Percentiles rank a stretch among this genome's conserved stretches.
phyloP scores from a whole-genome alignment of 2,888 invertebrate genomes.

The Toxonevra muliebris region DNA sequence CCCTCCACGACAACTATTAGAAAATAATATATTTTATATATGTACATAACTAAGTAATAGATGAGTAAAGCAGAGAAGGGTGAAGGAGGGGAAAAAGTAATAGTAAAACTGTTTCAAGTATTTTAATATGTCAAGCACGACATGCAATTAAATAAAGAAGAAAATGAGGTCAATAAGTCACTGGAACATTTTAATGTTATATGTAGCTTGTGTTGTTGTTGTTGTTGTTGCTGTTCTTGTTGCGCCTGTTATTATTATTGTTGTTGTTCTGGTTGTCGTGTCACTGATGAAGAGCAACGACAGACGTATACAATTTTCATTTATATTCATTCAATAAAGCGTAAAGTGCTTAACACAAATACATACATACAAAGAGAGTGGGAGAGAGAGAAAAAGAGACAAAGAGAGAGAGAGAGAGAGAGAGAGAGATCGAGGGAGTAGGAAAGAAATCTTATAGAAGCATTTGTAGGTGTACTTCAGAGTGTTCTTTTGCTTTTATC shows the following conservation, averaged over 20 bases:
- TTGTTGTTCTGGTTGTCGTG: neutral
- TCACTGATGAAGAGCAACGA: too few relatives aligned
- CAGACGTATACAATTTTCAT: too few relatives aligned
- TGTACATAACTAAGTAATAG: too few relatives aligned
- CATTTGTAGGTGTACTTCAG: too few relatives aligned
- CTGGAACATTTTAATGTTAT: neutral
- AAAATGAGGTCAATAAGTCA: conserved; percentile 6
- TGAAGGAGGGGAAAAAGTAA: neutral
- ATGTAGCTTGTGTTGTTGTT: neutral
- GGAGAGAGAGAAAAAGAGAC: neutral
- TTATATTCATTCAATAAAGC: too few relatives aligned
- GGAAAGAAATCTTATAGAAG: neutral
- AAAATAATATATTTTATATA: too few relatives aligned
- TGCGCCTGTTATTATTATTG: neutral
- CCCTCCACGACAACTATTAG: too few relatives aligned
- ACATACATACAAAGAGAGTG: neutral
- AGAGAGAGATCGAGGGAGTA: neutral
- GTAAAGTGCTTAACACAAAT: too few relatives aligned
- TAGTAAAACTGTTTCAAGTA: neutral
- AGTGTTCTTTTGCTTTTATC: too few relatives aligned
- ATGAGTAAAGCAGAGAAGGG: too few relatives aligned
- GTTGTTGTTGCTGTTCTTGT: neutral
- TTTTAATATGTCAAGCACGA: neutral
- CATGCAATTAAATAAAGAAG: neutral
- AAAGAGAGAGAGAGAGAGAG: conserved; percentile 3